phyloP scores from a whole-genome alignment of 2,113 vertebrate genomes.

The Anguilla rostrata region DNA sequence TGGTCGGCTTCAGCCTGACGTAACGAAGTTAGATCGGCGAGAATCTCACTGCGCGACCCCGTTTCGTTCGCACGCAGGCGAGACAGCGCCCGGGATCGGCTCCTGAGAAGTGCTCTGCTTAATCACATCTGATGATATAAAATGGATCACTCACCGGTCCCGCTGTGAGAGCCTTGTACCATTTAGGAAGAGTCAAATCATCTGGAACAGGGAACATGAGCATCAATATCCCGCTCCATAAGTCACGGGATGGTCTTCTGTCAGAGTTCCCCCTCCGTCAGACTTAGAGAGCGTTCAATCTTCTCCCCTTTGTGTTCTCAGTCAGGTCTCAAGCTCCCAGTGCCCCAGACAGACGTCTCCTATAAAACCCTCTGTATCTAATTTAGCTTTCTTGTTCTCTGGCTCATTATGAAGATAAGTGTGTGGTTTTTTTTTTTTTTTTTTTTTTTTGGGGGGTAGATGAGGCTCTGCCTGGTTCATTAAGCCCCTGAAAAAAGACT shows the following conservation, averaged over 20 bases:
- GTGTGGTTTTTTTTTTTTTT: not conserved
- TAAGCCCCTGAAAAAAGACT: not conserved
- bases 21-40: not conserved
- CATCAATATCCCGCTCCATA: constrained; percentile 49
- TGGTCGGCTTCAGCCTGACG: not conserved
- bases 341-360: not conserved
- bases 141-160: constrained; percentile 53
- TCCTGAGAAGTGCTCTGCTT: constrained; percentile 36
- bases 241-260: constrained; percentile 54
- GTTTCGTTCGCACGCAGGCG: not conserved
- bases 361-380: no score
- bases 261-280: constrained; percentile 47
- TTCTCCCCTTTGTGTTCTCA: constrained; percentile 37
- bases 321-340: not conserved
- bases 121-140: constrained; percentile 61
- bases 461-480: not conserved
- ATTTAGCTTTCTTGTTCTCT: not conserved
- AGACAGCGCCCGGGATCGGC: not conserved
- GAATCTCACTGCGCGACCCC: not conserved
- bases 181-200: constrained; percentile 43
- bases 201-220: constrained; percentile 62
- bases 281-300: constrained; percentile 48
- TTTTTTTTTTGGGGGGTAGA: not conserved
- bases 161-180: constrained; percentile 45
- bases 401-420: constrained; percentile 7